These are phyloP conservation scores for Ceriagrion tenellum DNA, from an alignment of 2,888 invertebrate species.

Conservation along the genomic window DNA sequence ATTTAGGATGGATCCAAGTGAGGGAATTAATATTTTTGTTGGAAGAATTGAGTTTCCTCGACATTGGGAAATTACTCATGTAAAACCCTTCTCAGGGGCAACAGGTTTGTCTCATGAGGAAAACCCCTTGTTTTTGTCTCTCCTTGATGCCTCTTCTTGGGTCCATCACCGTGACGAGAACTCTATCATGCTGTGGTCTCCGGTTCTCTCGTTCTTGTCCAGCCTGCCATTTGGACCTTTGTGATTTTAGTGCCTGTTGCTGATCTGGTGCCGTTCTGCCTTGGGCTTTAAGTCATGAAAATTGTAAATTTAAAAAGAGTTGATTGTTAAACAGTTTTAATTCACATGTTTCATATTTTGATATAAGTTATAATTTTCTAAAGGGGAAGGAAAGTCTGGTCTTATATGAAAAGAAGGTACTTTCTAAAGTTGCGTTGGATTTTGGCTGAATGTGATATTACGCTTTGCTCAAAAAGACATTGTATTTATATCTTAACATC, in stretches of 20 bases:
- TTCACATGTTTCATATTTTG: no score
- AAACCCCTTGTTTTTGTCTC: conserved; percentile 49
- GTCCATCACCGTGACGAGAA: neutral
- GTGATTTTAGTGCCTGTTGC: neutral
- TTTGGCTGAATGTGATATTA: no score
- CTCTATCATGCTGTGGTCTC: conserved; percentile 5
- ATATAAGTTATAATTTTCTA: no score
- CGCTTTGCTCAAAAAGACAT: no score
- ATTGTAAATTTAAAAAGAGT: neutral
- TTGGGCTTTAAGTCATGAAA: conserved; percentile 14
- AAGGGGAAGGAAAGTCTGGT: no score
- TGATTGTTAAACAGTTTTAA: no score
- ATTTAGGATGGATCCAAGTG: neutral
- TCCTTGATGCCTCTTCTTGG: neutral
- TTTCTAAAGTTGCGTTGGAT: no score
- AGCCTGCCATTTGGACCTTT: conserved; percentile 38
- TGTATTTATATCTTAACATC: no score
- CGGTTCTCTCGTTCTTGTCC: neutral
- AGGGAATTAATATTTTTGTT: neutral
- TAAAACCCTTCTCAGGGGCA: conserved; percentile 26
- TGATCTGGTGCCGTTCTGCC: conserved; percentile 20
- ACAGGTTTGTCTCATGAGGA: conserved; percentile 40
- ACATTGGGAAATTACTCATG: neutral
- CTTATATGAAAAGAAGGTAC: no score
- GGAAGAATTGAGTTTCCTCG: neutral